Base-by-base conservation (phyloP, 2,888 invertebrate genomes). In the Eupithecia vulgata region DNA sequence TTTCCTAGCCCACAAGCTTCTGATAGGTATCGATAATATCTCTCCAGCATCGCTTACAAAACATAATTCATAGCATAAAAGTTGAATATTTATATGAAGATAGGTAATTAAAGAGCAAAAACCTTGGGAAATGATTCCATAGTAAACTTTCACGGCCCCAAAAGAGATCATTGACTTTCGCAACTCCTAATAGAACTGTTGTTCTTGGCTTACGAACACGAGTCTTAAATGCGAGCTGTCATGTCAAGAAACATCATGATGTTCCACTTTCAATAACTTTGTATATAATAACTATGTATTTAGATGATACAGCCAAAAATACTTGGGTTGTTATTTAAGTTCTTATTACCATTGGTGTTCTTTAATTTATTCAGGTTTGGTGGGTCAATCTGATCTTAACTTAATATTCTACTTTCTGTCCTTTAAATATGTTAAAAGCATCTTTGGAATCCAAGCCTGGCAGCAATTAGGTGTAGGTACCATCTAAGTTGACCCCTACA, bases 81-180 rank as follows among this genome's bases (percentile, higher is more conserved):
- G 21, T 25, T 57, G 12, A 57, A 57, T 64, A 64, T 64, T 35
- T 65, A 35, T 62, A 61, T 40, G 42, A 30, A 59, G 34, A 21
- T 34, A 57, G 10, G 12, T 40, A 40, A 42, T 62, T 42, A 45
- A 52, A 59, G 21, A 65, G 62, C 75, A 67, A 64, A 71, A 71
- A 70, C 70, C 48, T 70, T 72, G 70, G 62, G 57, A 65, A 72
- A 67, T 68, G 42, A 66, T 61, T 67, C 67, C 65, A 71, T 72
- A 71, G 68, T 70, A 30, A 74, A 77, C 75, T 73, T 75, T 73
- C 73, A 72, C 72, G 80, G 73, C 78, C 75, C 76, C 76, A 75
- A 78, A 75, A 76, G 77, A 81, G 84, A 81, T 80, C 84, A 81
- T 85, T 86, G 87, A 83, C 86, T 81, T 83, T 78, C 71, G 74